Conservation (phyloP, 1,140 invertebrate species). For the Tigriopus japonicus region DNA sequence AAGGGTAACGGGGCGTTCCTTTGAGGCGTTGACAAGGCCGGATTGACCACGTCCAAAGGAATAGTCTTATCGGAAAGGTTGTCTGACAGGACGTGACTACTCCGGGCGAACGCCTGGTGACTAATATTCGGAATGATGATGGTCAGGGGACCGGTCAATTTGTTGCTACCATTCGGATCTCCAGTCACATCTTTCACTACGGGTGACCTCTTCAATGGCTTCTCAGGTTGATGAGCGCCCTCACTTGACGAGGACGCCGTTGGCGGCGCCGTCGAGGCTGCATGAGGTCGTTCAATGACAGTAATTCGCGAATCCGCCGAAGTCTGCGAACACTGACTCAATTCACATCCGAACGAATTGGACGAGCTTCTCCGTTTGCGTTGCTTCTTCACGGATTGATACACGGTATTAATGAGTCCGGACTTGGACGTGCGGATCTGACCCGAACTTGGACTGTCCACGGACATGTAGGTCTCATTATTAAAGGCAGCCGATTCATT, state of each 20-base stretch:
- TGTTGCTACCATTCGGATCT: background rate
- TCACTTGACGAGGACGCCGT: background rate
- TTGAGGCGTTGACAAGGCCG: background rate
- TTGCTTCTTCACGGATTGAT: background rate
- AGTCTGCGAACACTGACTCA: background rate
- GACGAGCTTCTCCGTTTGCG: background rate
- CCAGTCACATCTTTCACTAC: slow-evolving; percentile 9
- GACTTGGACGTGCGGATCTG: background rate
- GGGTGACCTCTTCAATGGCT: slow-evolving; percentile 8
- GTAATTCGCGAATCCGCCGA: slow-evolving; percentile 1
- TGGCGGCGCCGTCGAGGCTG: background rate
- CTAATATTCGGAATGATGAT: slow-evolving; percentile 11
- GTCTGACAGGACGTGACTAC: background rate
- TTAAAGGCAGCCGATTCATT: background rate
- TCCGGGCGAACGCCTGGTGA: background rate
- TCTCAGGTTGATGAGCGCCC: background rate
- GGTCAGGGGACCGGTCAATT: background rate
- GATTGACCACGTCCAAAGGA: slow-evolving; percentile 4
- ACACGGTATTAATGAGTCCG: background rate
- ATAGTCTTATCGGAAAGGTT: background rate
- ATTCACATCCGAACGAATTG: background rate
- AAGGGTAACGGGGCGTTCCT: slow-evolving; percentile 17
- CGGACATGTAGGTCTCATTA: slow-evolving; percentile 14
- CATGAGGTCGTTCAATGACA: background rate
- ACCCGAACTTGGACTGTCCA: background rate